phyloP scores from a whole-genome alignment of 2,113 vertebrate species.

The Loxodonta africana region DNA sequence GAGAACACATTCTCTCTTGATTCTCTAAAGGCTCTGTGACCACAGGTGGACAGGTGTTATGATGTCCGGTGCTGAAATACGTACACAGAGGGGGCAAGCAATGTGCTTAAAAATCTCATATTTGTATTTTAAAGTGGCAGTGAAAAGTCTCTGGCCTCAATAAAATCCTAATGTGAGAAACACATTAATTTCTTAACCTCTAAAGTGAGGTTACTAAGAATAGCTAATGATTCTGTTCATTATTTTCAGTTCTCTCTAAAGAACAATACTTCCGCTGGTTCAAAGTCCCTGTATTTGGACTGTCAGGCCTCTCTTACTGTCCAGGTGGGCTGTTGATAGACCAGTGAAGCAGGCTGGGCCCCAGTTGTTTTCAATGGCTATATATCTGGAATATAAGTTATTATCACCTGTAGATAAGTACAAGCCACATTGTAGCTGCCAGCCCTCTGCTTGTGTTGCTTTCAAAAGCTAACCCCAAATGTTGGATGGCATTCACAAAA shows the following conservation, averaged over 20 bases:
- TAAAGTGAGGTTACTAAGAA: background rate
- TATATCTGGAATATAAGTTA: background rate
- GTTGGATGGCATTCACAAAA: background rate
- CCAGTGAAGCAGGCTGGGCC: background rate
- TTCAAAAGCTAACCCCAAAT: background rate
- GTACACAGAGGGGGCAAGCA: background rate
- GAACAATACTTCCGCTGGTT: background rate
- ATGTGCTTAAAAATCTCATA: background rate
- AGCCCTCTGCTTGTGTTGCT: background rate
- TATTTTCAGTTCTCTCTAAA: slow-evolving; percentile 52
- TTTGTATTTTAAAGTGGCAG: background rate
- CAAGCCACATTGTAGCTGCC: background rate
- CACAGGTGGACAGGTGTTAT: background rate
- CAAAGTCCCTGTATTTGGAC: background rate
- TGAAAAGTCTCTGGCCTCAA: background rate
- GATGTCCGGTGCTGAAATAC: background rate
- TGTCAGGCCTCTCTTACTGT: background rate
- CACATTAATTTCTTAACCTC: background rate
- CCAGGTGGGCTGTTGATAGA: background rate
- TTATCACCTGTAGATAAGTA: background rate
- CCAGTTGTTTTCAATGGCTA: background rate
- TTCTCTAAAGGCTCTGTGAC: background rate
- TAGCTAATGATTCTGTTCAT: background rate
- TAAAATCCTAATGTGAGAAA: background rate
- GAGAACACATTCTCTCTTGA: background rate